Conservation (phyloP, 2,888 invertebrate species). For the Willowsia nigromaculata region DNA sequence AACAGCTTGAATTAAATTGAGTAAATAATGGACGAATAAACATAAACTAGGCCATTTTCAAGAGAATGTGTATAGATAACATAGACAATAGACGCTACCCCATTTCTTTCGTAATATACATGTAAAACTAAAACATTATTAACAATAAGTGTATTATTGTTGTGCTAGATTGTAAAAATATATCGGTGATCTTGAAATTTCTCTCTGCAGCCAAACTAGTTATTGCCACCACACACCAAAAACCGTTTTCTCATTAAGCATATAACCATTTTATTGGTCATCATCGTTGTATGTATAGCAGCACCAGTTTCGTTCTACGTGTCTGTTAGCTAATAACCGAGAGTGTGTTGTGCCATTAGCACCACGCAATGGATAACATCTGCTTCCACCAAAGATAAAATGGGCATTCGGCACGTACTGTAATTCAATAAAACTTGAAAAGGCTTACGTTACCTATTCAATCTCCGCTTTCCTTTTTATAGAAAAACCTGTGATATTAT, state of each 20-base stretch:
- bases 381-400: slow-evolving; percentile 30
- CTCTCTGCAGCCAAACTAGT: background rate
- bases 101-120: background rate
- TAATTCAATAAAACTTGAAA: background rate
- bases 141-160: background rate
- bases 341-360: slow-evolving; percentile 36
- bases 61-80: background rate
- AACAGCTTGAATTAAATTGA: slow-evolving; percentile 64
- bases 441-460: background rate
- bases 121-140: background rate
- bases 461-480: background rate
- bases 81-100: too few relatives aligned
- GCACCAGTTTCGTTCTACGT: background rate
- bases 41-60: slow-evolving; percentile 28
- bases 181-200: background rate
- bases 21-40: slow-evolving; percentile 57
- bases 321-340: background rate
- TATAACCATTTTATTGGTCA: slow-evolving; percentile 17
- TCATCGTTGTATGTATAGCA: background rate
- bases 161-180: background rate
- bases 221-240: slow-evolving; percentile 23
- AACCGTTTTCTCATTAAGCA: slow-evolving; percentile 35
- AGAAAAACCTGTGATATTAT: background rate
- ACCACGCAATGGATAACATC: slow-evolving; percentile 45
- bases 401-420: slow-evolving; percentile 9